phyloP scores from a whole-genome alignment of 1,140 invertebrate species.

The Magallana angulata region DNA sequence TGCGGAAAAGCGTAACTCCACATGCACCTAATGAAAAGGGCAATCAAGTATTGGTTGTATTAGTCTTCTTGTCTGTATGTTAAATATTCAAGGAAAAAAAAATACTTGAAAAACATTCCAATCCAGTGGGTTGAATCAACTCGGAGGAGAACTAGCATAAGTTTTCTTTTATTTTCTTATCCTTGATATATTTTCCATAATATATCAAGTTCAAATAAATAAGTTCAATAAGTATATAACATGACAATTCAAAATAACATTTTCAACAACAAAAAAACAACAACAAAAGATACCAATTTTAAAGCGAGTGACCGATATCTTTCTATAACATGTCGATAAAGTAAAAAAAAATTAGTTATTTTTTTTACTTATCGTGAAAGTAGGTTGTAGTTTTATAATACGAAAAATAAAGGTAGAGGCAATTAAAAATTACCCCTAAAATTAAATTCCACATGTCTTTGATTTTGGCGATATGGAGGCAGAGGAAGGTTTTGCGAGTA shows the following conservation, averaged over 20 bases:
- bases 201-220: slow-evolving; percentile 2
- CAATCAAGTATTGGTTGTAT: too few relatives aligned
- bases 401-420: neutral
- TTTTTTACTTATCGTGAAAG: too few relatives aligned
- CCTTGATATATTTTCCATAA: neutral
- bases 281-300: neutral
- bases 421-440: slow-evolving; percentile 18
- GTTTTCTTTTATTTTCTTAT: neutral
- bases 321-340: neutral
- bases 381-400: neutral
- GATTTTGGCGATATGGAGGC: neutral
- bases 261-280: neutral
- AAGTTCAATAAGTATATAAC: neutral
- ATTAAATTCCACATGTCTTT: neutral
- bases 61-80: too few relatives aligned
- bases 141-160: too few relatives aligned
- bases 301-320: slow-evolving; percentile 8
- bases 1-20: too few relatives aligned
- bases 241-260: neutral
- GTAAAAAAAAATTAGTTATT: too few relatives aligned
- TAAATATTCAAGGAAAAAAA: too few relatives aligned
- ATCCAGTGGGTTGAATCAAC: too few relatives aligned
- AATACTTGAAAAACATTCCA: too few relatives aligned
- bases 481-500: neutral
- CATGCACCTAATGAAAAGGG: too few relatives aligned